Conservation (phyloP, 2,888 invertebrate genomes). For the Hydrotaea cyrtoneurina region DNA sequence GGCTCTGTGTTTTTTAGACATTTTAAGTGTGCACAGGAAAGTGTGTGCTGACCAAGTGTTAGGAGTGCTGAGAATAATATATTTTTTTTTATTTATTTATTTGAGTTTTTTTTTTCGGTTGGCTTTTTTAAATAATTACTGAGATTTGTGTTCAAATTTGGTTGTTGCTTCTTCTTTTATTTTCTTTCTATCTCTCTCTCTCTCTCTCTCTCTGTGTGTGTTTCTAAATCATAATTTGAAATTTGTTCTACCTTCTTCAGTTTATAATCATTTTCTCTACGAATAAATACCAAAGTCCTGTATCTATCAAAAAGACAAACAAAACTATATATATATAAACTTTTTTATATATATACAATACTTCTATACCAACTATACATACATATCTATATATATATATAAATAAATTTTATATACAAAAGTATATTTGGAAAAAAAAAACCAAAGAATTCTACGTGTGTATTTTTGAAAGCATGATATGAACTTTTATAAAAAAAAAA, state of each 20-base stretch:
- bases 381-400: constrained; percentile 29
- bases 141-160: background rate
- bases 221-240: background rate
- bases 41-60: background rate
- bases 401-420: constrained; percentile 42
- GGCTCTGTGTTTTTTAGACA: constrained; percentile 64
- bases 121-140: constrained; percentile 3
- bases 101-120: background rate
- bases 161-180: too few relatives aligned
- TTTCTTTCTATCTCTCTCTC: background rate
- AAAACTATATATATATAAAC: background rate
- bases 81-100: background rate
- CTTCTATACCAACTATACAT: background rate
- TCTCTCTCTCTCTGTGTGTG: background rate
- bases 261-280: constrained; percentile 14
- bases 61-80: background rate
- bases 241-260: background rate
- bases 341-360: constrained; percentile 7
- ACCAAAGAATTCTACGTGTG: constrained; percentile 57
- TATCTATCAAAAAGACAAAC: constrained; percentile 18
- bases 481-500: constrained; percentile 21
- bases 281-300: constrained; percentile 27
- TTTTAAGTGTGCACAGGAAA: constrained; percentile 42
- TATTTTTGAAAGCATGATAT: constrained; percentile 61
- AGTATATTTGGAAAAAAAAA: constrained; percentile 16